These are phyloP conservation scores for Erebia aethiops DNA, from an alignment of 2,888 invertebrate genomes.

Conservation along the genomic window DNA sequence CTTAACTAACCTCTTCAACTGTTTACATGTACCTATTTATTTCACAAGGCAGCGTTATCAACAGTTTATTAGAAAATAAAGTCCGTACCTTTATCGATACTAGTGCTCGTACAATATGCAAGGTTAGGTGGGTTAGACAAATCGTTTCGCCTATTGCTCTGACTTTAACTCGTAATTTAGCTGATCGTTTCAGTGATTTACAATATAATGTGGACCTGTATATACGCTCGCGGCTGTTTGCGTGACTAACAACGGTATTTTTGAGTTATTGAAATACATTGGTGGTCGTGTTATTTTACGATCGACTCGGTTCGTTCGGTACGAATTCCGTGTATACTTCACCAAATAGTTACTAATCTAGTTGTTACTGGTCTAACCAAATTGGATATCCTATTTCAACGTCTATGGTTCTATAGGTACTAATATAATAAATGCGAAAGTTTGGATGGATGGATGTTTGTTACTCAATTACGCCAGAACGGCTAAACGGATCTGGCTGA, in stretches of 20 bases:
- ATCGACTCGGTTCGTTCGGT: not conserved
- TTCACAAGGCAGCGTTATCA: not conserved
- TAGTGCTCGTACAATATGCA: conserved; percentile 3
- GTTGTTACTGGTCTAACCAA: too few relatives aligned
- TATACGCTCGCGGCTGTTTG: conserved; percentile 47
- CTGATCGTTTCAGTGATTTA: conserved; percentile 59
- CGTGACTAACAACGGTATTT: conserved; percentile 32
- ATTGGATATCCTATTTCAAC: too few relatives aligned
- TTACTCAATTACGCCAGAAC: too few relatives aligned
- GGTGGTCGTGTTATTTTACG: conserved; percentile 15
- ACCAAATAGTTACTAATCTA: too few relatives aligned
- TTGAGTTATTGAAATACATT: conserved; percentile 39
- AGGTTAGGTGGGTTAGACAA: conserved; percentile 54
- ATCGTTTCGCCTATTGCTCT: conserved; percentile 54
- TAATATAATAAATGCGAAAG: too few relatives aligned
- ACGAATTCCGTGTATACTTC: too few relatives aligned
- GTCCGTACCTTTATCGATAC: not conserved
- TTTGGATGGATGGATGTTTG: too few relatives aligned
- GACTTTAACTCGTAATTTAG: conserved; percentile 59
- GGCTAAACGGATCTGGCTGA: too few relatives aligned
- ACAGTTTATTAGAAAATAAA: conserved; percentile 11
- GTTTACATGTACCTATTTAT: not conserved
- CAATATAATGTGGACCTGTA: conserved; percentile 52
- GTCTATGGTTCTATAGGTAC: too few relatives aligned
- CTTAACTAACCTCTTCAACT: not conserved